Conservation (phyloP, 2,113 vertebrate species). For the Pyxicephalus adspersus region DNA sequence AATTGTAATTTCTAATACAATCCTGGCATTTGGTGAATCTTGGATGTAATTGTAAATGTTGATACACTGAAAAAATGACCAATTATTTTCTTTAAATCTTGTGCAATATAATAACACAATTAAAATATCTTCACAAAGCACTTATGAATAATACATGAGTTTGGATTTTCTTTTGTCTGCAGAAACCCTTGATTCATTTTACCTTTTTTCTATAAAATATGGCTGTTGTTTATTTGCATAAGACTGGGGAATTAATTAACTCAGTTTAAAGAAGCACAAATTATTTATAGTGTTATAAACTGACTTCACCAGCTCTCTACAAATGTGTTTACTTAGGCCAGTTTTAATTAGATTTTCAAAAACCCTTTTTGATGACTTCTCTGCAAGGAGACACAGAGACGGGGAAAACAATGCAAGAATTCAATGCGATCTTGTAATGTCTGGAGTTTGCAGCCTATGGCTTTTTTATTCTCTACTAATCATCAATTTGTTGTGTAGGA, state of each 20-base stretch:
- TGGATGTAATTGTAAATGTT: too few species aligned
- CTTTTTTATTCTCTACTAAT: too few species aligned
- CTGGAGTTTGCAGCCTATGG: too few species aligned
- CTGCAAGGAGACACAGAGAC: background rate
- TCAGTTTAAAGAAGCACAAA: slow-evolving; percentile 31
- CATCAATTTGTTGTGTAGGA: too few species aligned
- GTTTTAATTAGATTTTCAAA: slow-evolving; percentile 49
- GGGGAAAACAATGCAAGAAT: too few species aligned
- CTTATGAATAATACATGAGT: slow-evolving; percentile 41
- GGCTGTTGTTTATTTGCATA: slow-evolving; percentile 26
- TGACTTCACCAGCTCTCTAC: slow-evolving; percentile 21
- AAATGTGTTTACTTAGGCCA: slow-evolving; percentile 43
- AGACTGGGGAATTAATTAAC: slow-evolving; percentile 45
- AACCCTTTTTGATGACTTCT: background rate
- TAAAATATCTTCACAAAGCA: slow-evolving; percentile 12
- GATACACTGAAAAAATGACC: too few species aligned
- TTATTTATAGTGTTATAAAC: slow-evolving; percentile 42
- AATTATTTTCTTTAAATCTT: slow-evolving; percentile 11
- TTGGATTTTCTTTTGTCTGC: slow-evolving; percentile 43
- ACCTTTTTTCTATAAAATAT: slow-evolving; percentile 42
- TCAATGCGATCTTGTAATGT: too few species aligned
- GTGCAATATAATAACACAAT: slow-evolving; percentile 28
- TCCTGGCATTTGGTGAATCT: too few species aligned
- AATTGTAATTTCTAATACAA: too few species aligned
- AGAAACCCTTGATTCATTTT: slow-evolving; percentile 39